Evolutionary conservation across 2,797 vertebrate genomes (phyloP), one percentile per base, ranked within the genome.

Genomic region (Argya squamiceps): DNA sequence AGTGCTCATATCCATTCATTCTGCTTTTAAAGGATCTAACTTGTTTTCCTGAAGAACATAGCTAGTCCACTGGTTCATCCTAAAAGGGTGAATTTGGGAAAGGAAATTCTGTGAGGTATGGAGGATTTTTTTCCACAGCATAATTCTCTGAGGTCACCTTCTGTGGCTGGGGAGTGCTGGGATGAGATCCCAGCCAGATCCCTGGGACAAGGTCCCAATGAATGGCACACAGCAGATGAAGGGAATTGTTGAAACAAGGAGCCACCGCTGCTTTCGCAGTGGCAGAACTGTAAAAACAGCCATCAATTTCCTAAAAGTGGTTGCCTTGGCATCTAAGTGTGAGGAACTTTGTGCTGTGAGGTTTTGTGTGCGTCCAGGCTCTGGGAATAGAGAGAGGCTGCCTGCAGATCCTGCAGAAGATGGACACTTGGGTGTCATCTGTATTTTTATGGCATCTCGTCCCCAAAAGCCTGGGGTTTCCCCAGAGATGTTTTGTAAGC

Each of bases 241-340:
- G 21, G 68, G 39, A 74, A 34, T 30, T 77, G 63, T 27, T 65
- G 70, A 82, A 84, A 37, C 36, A 56, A 87, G 43, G n/a, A 56
- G 29, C 46, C 2, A 0, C 6, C 0, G 0, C n/a, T 49, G 13
- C n/a, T 75, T 20, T 76, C 26, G 59, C 34, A 46, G 36, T 50
- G 21, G 21, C 79, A 90, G 41, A 69, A 22, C 50, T 29, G 1
- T 53, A 68, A 15, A 71, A 90, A 32, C 13, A 36, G 26, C 22
- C 15, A 19, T 37, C 0, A 0, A 2, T 50, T 68, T 73, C 67
- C 69, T 55, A n/a, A 8, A 81, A 64, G 9, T 59, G 43, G 12
- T 50, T 92, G 75, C n/a, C 19, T 37, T 90, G 73, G 39, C 32
- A 12, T 65, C 15, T 84, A 43, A 50, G 22, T 5, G 8, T 50